Conservation (phyloP, 2,888 invertebrate genomes). For the Masnerella sp. region DNA sequence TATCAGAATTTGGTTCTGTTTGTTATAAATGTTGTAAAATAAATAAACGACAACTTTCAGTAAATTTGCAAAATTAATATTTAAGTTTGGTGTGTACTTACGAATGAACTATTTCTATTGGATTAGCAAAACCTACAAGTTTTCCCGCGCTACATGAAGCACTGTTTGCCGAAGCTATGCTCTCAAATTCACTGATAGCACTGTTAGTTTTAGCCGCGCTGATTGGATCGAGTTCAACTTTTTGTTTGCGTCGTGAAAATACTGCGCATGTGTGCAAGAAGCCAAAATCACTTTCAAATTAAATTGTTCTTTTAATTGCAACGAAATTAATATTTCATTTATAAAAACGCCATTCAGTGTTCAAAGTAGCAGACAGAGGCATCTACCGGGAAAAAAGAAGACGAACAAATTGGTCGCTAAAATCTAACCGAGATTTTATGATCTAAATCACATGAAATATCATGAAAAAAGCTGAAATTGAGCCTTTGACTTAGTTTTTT, state of each 20-base stretch:
- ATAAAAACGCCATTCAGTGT: background rate
- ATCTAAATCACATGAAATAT: no score
- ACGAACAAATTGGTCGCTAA: background rate
- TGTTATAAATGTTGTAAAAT: no score
- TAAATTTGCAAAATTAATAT: no score
- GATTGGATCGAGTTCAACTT: slow-evolving; percentile 17
- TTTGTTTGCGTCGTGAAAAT: slow-evolving; percentile 21
- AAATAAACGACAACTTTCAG: no score
- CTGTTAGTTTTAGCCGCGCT: slow-evolving; percentile 23
- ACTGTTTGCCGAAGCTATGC: slow-evolving; percentile 12
- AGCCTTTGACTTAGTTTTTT: background rate
- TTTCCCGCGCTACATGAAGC: slow-evolving; percentile 9
- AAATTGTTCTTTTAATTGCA: slow-evolving; percentile 13
- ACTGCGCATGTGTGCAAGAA: slow-evolving; percentile 20
- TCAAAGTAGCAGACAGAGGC: no score
- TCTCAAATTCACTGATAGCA: slow-evolving; percentile 25
- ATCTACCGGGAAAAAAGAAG: background rate
- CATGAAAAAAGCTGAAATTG: no score
- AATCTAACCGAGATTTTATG: background rate
- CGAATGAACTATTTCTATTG: slow-evolving; percentile 33
- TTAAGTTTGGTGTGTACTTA: slow-evolving; percentile 6
- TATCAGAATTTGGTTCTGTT: no score
- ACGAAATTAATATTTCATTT: no score
- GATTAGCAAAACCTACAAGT: slow-evolving; percentile 28
- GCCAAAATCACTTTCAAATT: slow-evolving; percentile 26